Evolutionary conservation across 1,140 invertebrate genomes (phyloP), one percentile per base, ranked within the genome.

Genomic region (Papilio dardanus): DNA sequence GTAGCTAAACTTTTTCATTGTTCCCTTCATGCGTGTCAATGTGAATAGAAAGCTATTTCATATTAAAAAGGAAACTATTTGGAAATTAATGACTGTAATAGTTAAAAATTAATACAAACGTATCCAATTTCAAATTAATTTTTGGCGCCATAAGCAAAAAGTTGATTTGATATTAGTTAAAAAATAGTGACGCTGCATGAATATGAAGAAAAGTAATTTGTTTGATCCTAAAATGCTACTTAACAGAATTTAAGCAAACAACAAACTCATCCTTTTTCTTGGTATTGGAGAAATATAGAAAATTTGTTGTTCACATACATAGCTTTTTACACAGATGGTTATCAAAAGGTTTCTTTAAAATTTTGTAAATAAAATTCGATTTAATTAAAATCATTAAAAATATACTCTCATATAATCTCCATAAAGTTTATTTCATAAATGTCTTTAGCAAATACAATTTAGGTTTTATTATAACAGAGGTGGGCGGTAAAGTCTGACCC

Each of bases 41-140:
- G 83, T 90, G 80, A 89, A 92, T 86, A 85, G 88, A 90, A 90
- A 88, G 88, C 90, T 91, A 89, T 93, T 93, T 89, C 82, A 82
- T 79, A 82, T 78, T 74, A 79, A 85, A 84, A 87, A 86, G 78
- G 73, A 82, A 83, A 73, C 42, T 40, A 35, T 58, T 73, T 58
- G 50, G 35, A 50, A 73, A 54, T 71, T 71, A 71, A 71, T 71
- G 69, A 54, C n/a, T 73, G 30, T 28, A 58, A 54, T 35, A 54
- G 71, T 35, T 58, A 1, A 35, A 54, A 37, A 37, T 58, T 58
- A 33, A 35, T 58, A 33, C n/a, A 50, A 73, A 73, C 71, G 77
- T 69, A 42, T 78, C 68, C 74, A 80, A 73, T 81, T 81, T 80
- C 58, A 78, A 42, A 73, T 65, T 54, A 67, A 76, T 77, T 81